Evolutionary conservation across 2,113 vertebrate genomes (phyloP).

Genomic region (Urocynchramus pylzowi): DNA sequence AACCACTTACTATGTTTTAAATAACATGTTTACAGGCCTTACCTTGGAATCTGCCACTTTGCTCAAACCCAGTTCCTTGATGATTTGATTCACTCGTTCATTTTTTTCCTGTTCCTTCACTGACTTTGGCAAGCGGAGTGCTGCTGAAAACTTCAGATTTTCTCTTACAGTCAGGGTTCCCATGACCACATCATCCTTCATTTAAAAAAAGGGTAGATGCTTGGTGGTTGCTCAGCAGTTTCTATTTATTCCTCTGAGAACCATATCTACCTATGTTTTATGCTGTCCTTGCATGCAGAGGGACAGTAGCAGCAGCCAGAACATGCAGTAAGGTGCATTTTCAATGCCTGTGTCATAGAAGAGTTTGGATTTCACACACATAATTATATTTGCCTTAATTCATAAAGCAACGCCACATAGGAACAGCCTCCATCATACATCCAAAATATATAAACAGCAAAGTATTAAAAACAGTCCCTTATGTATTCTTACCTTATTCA

Average conservation of each 20-base stretch:
- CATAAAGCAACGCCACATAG: accelerated
- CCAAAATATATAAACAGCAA: background rate
- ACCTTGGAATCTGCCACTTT: slow-evolving; percentile 94
- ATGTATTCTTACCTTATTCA: background rate
- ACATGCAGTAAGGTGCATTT: background rate
- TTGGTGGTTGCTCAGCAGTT: background rate
- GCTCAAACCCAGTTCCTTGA: slow-evolving; percentile 84
- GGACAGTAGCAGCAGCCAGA: background rate
- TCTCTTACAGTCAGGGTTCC: slow-evolving; percentile 92
- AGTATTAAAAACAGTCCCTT: background rate
- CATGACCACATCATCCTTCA: slow-evolving; percentile 92
- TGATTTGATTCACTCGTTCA: slow-evolving; percentile 78
- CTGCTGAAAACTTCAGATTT: slow-evolving; percentile 92
- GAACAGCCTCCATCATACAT: background rate
- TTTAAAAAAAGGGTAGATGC: background rate
- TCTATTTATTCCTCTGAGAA: background rate
- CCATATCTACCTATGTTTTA: background rate
- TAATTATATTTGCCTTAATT: background rate
- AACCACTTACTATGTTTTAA: background rate
- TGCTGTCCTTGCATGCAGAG: background rate
- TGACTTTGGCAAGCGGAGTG: slow-evolving; percentile 82
- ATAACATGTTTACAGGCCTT: background rate
- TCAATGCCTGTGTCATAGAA: background rate
- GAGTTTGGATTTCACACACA: background rate
- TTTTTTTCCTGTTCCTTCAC: slow-evolving; percentile 81